Conservation (phyloP, 2,888 invertebrate species). For the Automeris io region DNA sequence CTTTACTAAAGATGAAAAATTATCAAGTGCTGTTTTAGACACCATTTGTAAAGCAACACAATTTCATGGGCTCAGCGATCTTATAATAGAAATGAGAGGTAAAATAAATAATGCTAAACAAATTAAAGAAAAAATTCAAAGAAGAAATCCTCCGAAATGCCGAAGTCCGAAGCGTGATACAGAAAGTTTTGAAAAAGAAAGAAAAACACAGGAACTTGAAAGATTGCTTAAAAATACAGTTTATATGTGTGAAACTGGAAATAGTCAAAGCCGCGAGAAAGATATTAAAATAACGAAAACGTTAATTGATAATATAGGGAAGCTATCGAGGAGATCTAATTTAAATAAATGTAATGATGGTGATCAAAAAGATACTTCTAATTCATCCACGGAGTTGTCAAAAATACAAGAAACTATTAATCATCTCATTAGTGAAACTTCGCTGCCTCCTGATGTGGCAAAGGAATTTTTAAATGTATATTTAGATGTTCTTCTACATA, state of each 20-base stretch:
- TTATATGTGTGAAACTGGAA: constrained; percentile 44
- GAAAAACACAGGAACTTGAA: constrained; percentile 53
- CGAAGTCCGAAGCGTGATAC: constrained; percentile 25
- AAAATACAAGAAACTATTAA: constrained; percentile 52
- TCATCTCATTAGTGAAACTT: constrained; percentile 45
- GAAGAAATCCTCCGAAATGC: constrained; percentile 7
- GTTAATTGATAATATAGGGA: constrained; percentile 43
- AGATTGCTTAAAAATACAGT: constrained; percentile 53
- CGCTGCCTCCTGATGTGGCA: constrained; percentile 41
- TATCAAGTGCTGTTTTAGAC: constrained; percentile 33
- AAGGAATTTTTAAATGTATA: constrained; percentile 52
- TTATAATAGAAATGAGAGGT: constrained; percentile 15
- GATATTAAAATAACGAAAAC: constrained; percentile 54
- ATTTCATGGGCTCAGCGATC: constrained; percentile 29
- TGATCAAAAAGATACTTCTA: constrained; percentile 26
- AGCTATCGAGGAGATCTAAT: constrained; percentile 20
- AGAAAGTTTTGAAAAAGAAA: constrained; percentile 46
- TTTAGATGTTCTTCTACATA: constrained; percentile 41
- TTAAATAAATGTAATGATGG: constrained; percentile 16
- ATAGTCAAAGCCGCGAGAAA: constrained; percentile 31
- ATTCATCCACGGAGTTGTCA: constrained; percentile 41
- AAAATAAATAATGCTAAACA: constrained; percentile 11
- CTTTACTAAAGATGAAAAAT: constrained; percentile 43
- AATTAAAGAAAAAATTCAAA: constrained; percentile 14
- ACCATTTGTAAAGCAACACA: constrained; percentile 43